These are phyloP conservation scores for Upupa epops DNA, from an alignment of 2,113 vertebrate species.

Conservation along the genomic window DNA sequence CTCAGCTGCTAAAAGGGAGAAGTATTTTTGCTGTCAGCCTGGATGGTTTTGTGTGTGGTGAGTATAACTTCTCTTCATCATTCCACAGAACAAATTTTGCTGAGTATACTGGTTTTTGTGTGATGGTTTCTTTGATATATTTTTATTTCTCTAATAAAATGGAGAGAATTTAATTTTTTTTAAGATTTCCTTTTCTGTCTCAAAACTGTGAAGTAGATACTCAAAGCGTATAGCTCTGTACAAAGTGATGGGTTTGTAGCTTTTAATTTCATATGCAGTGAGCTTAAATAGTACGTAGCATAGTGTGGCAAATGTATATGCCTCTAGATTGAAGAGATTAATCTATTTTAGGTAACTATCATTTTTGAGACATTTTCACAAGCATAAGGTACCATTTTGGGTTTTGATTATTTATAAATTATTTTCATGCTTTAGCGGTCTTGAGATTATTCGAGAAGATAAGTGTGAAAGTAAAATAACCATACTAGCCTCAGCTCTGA, in stretches of 20 bases:
- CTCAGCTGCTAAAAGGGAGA: conserved; percentile 89
- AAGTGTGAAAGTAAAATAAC: not conserved
- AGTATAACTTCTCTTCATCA: conserved; percentile 59
- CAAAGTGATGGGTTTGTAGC: not conserved
- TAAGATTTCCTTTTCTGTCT: not conserved
- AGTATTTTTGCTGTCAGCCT: conserved; percentile 87
- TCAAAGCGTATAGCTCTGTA: not conserved
- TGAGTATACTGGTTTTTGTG: not conserved
- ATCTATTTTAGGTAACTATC: not conserved
- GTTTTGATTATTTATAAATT: not conserved
- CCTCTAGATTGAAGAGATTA: not conserved
- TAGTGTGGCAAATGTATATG: not conserved
- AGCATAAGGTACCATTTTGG: not conserved
- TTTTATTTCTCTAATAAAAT: not conserved
- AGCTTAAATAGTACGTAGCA: not conserved
- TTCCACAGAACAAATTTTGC: not conserved
- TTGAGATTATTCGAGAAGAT: not conserved
- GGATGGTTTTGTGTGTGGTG: conserved; percentile 95
- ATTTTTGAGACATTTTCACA: not conserved
- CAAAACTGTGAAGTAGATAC: not conserved
- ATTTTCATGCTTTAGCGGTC: not conserved
- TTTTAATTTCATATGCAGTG: not conserved
- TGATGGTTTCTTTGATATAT: not conserved
- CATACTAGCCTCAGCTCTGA: not conserved
- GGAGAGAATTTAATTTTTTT: not conserved